Evolutionary conservation across 2,797 vertebrate genomes (phyloP).

Genomic region (Gallinago solitaria): DNA sequence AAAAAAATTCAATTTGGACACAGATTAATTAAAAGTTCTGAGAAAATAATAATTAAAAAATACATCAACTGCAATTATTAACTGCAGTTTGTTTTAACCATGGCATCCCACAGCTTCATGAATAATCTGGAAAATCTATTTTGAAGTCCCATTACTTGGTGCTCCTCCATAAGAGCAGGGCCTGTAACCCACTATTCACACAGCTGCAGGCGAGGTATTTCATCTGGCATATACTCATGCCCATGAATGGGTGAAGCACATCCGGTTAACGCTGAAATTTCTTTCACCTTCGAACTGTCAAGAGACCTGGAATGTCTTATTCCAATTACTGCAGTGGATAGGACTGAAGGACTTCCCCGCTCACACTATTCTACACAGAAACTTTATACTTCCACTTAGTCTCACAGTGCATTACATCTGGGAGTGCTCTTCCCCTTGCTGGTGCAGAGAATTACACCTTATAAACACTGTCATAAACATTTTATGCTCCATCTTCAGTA

Average conservation of each 20-base stretch:
- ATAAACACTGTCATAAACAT: background rate
- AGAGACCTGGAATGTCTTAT: background rate
- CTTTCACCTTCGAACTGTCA: constrained; percentile 4
- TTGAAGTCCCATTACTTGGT: background rate
- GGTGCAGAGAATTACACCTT: background rate
- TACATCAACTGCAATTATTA: background rate
- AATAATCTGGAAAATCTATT: background rate
- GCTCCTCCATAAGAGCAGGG: background rate
- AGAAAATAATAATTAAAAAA: background rate
- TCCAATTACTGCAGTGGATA: background rate
- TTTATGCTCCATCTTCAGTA: background rate
- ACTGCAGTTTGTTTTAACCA: background rate
- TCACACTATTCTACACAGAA: background rate
- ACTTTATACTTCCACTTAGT: background rate
- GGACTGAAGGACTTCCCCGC: background rate
- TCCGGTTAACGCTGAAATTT: background rate
- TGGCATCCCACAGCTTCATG: background rate
- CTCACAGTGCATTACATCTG: background rate
- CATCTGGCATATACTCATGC: background rate
- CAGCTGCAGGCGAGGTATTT: background rate
- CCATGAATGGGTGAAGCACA: background rate
- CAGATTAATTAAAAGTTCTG: background rate
- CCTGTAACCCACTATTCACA: background rate
- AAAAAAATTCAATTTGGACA: background rate
- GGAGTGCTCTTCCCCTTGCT: background rate